These are phyloP conservation scores for Harpalus rubripes DNA, from an alignment of 2,888 invertebrate species.

Conservation along the genomic window DNA sequence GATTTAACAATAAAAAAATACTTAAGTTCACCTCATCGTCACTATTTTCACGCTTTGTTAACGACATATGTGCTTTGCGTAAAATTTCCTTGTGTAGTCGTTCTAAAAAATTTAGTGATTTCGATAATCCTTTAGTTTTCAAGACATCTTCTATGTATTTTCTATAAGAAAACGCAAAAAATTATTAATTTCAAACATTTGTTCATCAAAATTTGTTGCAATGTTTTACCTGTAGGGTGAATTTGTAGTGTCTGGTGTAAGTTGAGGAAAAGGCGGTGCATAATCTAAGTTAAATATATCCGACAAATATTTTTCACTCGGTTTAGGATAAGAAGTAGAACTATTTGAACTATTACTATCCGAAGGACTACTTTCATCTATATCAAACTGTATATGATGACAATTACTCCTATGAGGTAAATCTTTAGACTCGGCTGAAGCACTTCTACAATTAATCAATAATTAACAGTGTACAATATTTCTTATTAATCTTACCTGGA, in stretches of 20 bases:
- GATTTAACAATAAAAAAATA: slow-evolving; percentile 48
- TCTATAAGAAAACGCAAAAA: slow-evolving; percentile 74
- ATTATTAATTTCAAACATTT: slow-evolving; percentile 6
- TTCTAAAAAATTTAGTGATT: slow-evolving; percentile 89
- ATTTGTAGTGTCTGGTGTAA: slow-evolving; percentile 75
- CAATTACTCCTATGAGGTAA: slow-evolving; percentile 45
- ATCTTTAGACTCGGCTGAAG: slow-evolving; percentile 56
- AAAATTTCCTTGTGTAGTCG: slow-evolving; percentile 85
- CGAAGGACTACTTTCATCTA: slow-evolving; percentile 76
- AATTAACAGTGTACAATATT: slow-evolving; percentile 7
- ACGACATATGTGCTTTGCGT: slow-evolving; percentile 85
- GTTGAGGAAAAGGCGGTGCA: slow-evolving; percentile 79
- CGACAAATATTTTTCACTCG: slow-evolving; percentile 67
- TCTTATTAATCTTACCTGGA: slow-evolving; percentile 32
- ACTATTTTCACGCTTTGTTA: slow-evolving; percentile 74
- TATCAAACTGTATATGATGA: slow-evolving; percentile 69
- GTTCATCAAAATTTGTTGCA: neutral
- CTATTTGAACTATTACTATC: slow-evolving; percentile 77
- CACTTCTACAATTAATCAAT: slow-evolving; percentile 25
- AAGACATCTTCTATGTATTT: slow-evolving; percentile 92
- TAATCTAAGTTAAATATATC: slow-evolving; percentile 72
- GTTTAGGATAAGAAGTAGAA: slow-evolving; percentile 72
- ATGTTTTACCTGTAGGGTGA: slow-evolving; percentile 78
- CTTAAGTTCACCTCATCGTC: slow-evolving; percentile 70
- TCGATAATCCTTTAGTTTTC: slow-evolving; percentile 91